A percentile compares a stretch with the other conserved stretches of the same genome.
Evolutionary conservation across 2,888 invertebrate species (phyloP).

Genomic region (Calliopum simillimum): DNA sequence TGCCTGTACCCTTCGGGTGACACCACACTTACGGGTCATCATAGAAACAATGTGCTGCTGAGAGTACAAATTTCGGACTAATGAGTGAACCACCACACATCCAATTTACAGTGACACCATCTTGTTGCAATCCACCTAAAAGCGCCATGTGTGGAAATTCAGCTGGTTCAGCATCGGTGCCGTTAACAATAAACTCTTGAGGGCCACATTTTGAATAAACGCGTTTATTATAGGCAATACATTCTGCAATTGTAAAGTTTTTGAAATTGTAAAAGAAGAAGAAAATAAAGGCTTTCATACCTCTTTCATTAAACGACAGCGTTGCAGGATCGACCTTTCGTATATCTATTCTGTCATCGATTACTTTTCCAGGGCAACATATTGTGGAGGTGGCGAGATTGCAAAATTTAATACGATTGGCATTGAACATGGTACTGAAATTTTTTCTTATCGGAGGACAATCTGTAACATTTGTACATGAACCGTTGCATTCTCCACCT

Average conservation of each 20-base stretch:
- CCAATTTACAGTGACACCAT: conserved; percentile 53
- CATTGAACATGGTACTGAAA: background rate
- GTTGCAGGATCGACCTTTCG: too few relatives aligned
- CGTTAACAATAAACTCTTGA: conserved; percentile 44
- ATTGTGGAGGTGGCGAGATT: background rate
- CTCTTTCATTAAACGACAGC: too few relatives aligned
- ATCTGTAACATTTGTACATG: conserved; percentile 7
- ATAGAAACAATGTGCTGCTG: conserved; percentile 72
- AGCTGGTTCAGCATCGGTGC: conserved; percentile 46
- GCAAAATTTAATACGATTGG: conserved; percentile 11
- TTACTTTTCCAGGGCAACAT: conserved; percentile 16
- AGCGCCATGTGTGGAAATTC: conserved; percentile 58
- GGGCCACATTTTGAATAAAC: conserved; percentile 43
- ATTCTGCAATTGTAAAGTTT: conserved; percentile 5
- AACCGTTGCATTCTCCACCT: conserved; percentile 8
- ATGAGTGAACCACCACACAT: conserved; percentile 72
- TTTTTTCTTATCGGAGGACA: conserved; percentile 23
- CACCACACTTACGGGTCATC: conserved; percentile 39
- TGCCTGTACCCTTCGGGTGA: too few relatives aligned
- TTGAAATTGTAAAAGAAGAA: background rate
- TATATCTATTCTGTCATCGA: too few relatives aligned
- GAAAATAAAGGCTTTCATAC: background rate
- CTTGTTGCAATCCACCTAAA: conserved; percentile 41
- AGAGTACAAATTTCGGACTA: conserved; percentile 70
- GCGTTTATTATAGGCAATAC: conserved; percentile 13